phyloP scores from a whole-genome alignment of 2,113 vertebrate genomes.

The Xiphophorus hellerii region DNA sequence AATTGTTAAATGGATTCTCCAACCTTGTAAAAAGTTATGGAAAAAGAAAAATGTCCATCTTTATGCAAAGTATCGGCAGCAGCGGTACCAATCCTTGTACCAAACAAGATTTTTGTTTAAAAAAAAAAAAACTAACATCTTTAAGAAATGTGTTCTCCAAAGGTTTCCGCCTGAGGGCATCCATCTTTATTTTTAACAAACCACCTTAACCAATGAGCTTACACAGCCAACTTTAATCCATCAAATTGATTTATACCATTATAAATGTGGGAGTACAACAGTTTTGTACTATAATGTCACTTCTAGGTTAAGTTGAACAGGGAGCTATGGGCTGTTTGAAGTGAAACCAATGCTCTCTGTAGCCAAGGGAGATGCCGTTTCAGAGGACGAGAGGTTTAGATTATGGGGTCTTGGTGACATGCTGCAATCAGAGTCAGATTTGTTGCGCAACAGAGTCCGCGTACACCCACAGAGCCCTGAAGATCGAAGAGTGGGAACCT shows the following conservation, averaged over 20 bases:
- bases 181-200: neutral
- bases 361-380: neutral
- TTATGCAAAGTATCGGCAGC: neutral
- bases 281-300: neutral
- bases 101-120: neutral
- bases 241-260: neutral
- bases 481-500: neutral
- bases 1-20: neutral
- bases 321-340: neutral
- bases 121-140: too few relatives aligned
- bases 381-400: neutral
- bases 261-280: neutral
- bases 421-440: neutral
- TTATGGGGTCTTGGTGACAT: neutral
- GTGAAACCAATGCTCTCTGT: neutral
- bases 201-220: neutral
- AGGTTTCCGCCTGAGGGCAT: neutral
- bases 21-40: neutral
- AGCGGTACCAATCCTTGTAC: neutral
- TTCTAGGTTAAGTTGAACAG: neutral
- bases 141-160: neutral
- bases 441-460: neutral
- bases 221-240: neutral
- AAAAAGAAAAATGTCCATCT: neutral
- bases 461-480: neutral